Conservation (phyloP, 2,797 vertebrate genomes). For the Glyptemys insculpta region DNA sequence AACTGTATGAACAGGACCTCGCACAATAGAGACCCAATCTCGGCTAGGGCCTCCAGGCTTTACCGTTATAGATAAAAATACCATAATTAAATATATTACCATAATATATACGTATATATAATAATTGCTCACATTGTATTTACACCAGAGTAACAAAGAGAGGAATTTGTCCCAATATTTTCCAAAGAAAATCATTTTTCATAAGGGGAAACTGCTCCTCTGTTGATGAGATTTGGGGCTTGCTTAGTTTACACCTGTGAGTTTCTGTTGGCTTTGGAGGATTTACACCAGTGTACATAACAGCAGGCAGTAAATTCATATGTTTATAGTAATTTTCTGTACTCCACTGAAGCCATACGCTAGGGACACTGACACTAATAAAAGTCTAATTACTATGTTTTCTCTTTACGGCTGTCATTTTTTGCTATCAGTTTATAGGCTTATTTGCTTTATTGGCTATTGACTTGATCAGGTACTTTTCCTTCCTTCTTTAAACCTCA, state of each 20-base stretch:
- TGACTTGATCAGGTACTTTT: background rate
- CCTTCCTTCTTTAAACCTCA: background rate
- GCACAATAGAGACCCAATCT: background rate
- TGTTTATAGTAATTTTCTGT: background rate
- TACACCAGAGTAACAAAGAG: background rate
- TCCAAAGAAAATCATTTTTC: background rate
- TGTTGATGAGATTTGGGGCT: background rate
- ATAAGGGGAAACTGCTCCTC: background rate
- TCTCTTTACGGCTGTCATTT: slow-evolving; percentile 1
- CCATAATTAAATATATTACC: too few species aligned
- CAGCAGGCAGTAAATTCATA: background rate
- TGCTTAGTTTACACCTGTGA: background rate
- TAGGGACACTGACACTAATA: background rate
- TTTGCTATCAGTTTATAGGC: background rate
- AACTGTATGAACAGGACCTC: too few species aligned
- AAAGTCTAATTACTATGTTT: background rate
- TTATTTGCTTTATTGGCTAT: slow-evolving; percentile 29
- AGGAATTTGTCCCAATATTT: background rate
- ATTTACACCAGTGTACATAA: background rate
- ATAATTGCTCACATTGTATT: background rate
- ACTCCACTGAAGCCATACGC: background rate
- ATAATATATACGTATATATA: too few species aligned
- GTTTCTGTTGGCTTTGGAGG: background rate
- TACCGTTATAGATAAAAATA: too few species aligned
- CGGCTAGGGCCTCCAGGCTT: background rate